Base-by-base conservation (phyloP, 2,797 vertebrate genomes). In the Chaetodon trifasciatus region DNA sequence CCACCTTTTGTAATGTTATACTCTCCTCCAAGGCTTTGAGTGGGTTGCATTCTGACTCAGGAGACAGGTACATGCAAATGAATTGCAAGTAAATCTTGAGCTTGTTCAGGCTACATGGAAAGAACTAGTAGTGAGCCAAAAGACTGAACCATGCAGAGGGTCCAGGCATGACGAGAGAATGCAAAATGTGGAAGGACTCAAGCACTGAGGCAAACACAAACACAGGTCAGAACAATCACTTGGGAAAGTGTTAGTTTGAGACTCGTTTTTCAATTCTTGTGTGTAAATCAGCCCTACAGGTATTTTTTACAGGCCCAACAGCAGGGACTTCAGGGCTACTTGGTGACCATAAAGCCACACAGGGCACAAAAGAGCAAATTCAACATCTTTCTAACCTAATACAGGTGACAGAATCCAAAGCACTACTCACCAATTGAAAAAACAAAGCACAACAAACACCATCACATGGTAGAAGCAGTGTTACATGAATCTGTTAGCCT, bases 361-460 rank as follows among this genome's bases (percentile, higher is more conserved):
- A 3, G 11, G 76, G 16, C 69, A 56, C 42, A 61, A 60, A 73
- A 37, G 56, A 68, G 65, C 19, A 73, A 69, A 79, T 71, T 74
- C 8, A 79, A 9, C 73, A 53, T 84, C 66, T 86, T 78, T 70
- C 23, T 35, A 70, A 66, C 58, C 47, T 66, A 11, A 61, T 21
- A 75, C 56, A 77, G 69, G 69, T 70, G 1, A 42, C 21, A 23
- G 61, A 76, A 86, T 69, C 68, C 50, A 85, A 91, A 86, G 80
- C 82, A 81, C 79, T 78, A 37, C 66, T 84, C 52, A 12, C 58
- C 78, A 32, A 80, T 78, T 85, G 17, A 66, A 6, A 63, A 73
- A 72, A 64, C 40, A 89, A 92, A 94, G 91, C 93, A 92, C 93
- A 93, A 91, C 42, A 24, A 87, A 79, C 66, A 84, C 70, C 65